These are phyloP conservation scores for Cheilinus undulatus DNA, from an alignment of 2,113 vertebrate genomes.

Conservation along the genomic window DNA sequence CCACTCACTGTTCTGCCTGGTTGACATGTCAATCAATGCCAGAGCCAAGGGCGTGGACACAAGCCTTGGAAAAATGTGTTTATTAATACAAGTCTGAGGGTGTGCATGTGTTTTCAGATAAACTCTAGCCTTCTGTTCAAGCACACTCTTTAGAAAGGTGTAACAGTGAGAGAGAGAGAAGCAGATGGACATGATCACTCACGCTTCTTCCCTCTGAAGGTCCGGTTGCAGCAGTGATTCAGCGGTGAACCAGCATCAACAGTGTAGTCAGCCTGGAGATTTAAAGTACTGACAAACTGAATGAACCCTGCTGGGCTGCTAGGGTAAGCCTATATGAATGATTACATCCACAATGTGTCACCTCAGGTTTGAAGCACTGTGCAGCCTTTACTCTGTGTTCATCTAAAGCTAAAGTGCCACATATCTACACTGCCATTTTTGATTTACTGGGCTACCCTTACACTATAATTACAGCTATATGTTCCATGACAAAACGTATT, in stretches of 20 bases:
- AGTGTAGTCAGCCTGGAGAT: background rate
- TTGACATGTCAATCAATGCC: constrained; percentile 66
- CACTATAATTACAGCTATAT: background rate
- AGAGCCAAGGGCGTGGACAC: constrained; percentile 46
- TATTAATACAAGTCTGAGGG: constrained; percentile 35
- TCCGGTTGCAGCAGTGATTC: constrained; percentile 11
- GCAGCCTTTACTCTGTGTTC: background rate
- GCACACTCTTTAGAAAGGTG: constrained; percentile 7
- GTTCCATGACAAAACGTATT: background rate
- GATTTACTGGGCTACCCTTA: background rate
- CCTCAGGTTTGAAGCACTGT: constrained; percentile 7
- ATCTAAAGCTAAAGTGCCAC: background rate
- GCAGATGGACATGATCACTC: background rate
- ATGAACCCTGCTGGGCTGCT: constrained; percentile 1
- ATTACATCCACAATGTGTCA: background rate
- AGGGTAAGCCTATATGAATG: background rate
- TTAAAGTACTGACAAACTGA: constrained; percentile 14
- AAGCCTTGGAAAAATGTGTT: constrained; percentile 49
- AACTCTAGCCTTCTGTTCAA: constrained; percentile 23
- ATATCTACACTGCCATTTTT: background rate
- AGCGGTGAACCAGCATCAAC: constrained; percentile 5
- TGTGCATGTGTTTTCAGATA: constrained; percentile 22
- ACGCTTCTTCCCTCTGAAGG: constrained; percentile 21
- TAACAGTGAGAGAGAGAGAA: background rate
- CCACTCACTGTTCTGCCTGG: constrained; percentile 45